Conservation (phyloP, 1,140 invertebrate genomes). For the Pseudomyrmex sp. region DNA sequence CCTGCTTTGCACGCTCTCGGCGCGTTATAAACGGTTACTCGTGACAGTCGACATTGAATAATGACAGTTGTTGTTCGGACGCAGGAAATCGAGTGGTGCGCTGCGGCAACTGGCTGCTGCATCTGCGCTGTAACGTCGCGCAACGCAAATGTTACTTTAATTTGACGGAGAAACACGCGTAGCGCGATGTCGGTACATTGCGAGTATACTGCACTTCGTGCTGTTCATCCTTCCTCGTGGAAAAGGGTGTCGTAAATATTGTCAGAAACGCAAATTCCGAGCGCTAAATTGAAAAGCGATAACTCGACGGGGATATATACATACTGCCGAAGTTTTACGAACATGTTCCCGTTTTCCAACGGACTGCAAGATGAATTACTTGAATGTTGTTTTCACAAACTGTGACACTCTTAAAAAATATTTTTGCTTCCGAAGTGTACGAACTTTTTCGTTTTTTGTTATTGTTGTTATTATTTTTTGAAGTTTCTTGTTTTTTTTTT, state of each 20-base stretch:
- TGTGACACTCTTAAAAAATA: no score
- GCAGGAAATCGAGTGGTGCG: constrained; percentile 37
- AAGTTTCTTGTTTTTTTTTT: no score
- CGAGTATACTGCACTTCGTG: background rate
- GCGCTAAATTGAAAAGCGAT: constrained; percentile 40
- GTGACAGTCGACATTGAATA: constrained; percentile 60
- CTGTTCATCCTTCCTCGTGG: background rate
- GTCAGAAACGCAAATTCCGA: constrained; percentile 12
- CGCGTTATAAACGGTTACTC: constrained; percentile 51
- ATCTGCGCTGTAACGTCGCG: constrained; percentile 14
- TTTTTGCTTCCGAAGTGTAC: no score
- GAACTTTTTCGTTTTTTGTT: no score
- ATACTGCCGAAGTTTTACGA: constrained; percentile 4
- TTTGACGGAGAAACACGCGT: constrained; percentile 40
- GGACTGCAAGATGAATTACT: no score
- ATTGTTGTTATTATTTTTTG: no score
- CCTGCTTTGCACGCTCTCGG: background rate
- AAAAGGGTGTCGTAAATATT: constrained; percentile 41
- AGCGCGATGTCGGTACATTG: constrained; percentile 1
- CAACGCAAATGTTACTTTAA: constrained; percentile 51
- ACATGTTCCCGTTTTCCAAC: background rate
- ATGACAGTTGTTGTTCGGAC: constrained; percentile 58
- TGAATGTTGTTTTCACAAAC: no score
- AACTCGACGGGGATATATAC: constrained; percentile 11
- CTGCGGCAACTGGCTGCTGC: background rate